phyloP scores from a whole-genome alignment of 2,888 invertebrate species.

The Cosmorhoe ocellata region DNA sequence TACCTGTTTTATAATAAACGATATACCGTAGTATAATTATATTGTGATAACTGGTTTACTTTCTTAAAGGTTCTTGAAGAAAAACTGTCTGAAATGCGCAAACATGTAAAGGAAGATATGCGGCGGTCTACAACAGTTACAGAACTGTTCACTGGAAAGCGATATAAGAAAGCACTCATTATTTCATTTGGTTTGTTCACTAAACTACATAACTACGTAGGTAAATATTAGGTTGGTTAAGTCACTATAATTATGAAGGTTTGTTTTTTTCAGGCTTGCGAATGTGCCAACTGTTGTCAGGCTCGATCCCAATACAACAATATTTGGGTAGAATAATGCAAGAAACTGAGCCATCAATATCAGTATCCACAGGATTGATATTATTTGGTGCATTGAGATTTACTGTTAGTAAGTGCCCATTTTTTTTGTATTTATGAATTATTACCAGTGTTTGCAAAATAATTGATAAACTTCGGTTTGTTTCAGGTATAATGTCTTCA shows the following conservation, averaged over 20 bases:
- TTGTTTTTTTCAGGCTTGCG: slow-evolving; percentile 50
- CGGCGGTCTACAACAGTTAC: slow-evolving; percentile 60
- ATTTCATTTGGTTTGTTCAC: slow-evolving; percentile 53
- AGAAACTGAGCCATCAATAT: slow-evolving; percentile 48
- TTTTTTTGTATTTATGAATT: neutral
- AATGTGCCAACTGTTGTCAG: slow-evolving; percentile 52
- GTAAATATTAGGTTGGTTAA: too few relatives aligned
- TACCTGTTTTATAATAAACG: too few relatives aligned
- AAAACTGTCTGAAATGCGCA: slow-evolving; percentile 48
- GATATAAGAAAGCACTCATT: slow-evolving; percentile 67
- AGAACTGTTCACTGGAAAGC: slow-evolving; percentile 69
- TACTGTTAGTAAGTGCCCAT: slow-evolving; percentile 48
- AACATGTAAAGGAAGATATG: slow-evolving; percentile 70
- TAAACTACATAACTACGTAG: neutral
- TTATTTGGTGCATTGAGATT: slow-evolving; percentile 56
- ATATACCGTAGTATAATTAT: too few relatives aligned
- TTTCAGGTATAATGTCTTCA: slow-evolving; percentile 61
- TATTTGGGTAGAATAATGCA: slow-evolving; percentile 58
- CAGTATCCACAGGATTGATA: slow-evolving; percentile 47
- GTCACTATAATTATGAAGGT: too few relatives aligned
- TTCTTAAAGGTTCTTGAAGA: slow-evolving; percentile 44
- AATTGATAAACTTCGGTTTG: neutral
- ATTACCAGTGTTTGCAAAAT: too few relatives aligned
- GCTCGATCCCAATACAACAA: slow-evolving; percentile 51
- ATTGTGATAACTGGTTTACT: too few relatives aligned